A percentile compares a stretch with the other conserved stretches of the same genome.
phyloP scores from a whole-genome alignment of 2,113 vertebrate genomes.

The Laterallus jamaicensis region DNA sequence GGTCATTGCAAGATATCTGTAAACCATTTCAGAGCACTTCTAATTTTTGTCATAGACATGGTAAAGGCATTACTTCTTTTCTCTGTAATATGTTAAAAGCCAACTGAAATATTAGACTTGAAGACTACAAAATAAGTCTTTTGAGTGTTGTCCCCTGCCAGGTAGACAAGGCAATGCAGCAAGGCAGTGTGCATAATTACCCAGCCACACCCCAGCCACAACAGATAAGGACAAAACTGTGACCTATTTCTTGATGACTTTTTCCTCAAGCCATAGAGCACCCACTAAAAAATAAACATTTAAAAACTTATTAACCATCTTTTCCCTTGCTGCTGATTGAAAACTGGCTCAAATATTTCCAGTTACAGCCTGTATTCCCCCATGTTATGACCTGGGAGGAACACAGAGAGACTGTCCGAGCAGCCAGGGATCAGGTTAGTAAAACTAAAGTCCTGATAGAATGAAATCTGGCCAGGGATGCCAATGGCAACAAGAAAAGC shows the following conservation, averaged over 20 bases:
- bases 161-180: not conserved
- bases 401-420: too few relatives aligned
- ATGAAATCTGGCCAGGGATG: too few relatives aligned
- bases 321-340: not conserved
- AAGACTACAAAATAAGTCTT: not conserved
- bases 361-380: not conserved
- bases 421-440: too few relatives aligned
- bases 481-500: too few relatives aligned
- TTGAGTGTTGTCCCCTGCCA: not conserved
- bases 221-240: not conserved
- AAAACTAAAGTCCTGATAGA: too few relatives aligned
- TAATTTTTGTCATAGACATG: not conserved
- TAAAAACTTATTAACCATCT: not conserved
- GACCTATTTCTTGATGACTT: not conserved
- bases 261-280: not conserved
- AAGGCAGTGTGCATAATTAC: not conserved
- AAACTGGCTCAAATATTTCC: not conserved
- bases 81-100: not conserved
- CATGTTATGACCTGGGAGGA: not conserved
- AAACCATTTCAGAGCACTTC: not conserved
- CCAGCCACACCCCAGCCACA: not conserved
- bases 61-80: not conserved
- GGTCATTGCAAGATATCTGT: not conserved
- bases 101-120: not conserved
- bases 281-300: not conserved